Evolutionary conservation across 2,113 vertebrate species (phyloP), one percentile per base, ranked within the genome.

Genomic region (Bostrychus sinensis): DNA sequence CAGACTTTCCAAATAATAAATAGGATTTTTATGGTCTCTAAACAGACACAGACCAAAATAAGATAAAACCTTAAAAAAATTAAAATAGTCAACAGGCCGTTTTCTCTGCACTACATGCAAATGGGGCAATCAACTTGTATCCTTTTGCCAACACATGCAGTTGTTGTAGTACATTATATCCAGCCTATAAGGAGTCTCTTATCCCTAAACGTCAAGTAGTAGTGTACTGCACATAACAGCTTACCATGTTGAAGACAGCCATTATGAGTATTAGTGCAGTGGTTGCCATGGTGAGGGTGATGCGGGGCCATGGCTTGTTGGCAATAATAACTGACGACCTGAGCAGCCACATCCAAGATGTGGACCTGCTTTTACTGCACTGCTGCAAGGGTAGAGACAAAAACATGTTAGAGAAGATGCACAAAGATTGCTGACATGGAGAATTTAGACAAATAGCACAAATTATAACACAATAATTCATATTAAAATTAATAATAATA

Each of bases 161-260:
- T 32, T 32, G 8, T 51, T 53, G 37, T 28, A 22, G 39, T 48
- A 46, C 9, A 59, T 43, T 4, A 41, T 60, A 58, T 3, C 39
- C 8, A 0, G 48, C 19, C 38, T 59, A 63, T 68, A 28, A 64
- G 28, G 19, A 10, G 10, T 50, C 45, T 19, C 5, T 30, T 26
- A 10, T 20, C 9, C 43, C 10, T 46, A 9, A 50, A 51, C 28
- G 26, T 12, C 22, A 6, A 12, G 10, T 28, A 51, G 25, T 26
- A 26, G 1, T 14, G 46, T 16, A 28, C 45, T 46, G 9, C 2
- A 54, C 91, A 87, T 59, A 12, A 53, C 70, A 57, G 62, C 79
- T 88, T 92, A 98, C 97, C 97, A 99, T 98, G 87, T 99, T 99
- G 92, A 98, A 96, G 66, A 99, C 90, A 3, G 96, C 95, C 97